Base-by-base conservation (phyloP, 2,797 vertebrate genomes). In the Neopelma chrysocephalum region DNA sequence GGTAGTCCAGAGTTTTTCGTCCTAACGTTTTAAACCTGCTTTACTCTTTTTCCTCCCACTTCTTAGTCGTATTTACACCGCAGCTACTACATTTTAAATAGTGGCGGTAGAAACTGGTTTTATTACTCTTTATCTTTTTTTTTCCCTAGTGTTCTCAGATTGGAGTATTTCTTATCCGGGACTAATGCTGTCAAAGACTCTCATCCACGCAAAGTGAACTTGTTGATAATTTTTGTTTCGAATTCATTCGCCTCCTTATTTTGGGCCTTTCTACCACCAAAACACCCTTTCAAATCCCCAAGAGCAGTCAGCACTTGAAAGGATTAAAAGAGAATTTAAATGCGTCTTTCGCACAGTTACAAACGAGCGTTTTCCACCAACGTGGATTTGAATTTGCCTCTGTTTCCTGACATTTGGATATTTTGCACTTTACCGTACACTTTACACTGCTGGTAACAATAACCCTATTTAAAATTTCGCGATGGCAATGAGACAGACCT, bases 401-500 rank as follows among this genome's bases (percentile, higher is more conserved):
- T 29, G 78, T 93, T 97, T 96, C 96, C 94, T 43, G 94, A 91
- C 93, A 51, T 97, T 95, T 94, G 87, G 90, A 25, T 3, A 42
- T 45, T 95, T 88, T 87, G 54, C 45, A 47, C 92, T 90, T 76
- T 95, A 34, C 82, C 90, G 90, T 51, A 71, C 62, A 11, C 90
- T 95, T 97, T 91, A 72, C 83, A n/a, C 96, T 8, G 53, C 94
- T 94, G 96, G 93, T 97, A 97, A 98, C 98, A 98, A 98, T 98
- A 98, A 97, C 93, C 97, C 96, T 69, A 73, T 93, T 97, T 87
- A 96, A 98, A 98, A 98, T 97, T 96, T 98, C 94, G 78, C 95
- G 87, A 98, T 98, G 98, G 98, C 98, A 97, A 98, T 98, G 98
- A 98, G 98, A 98, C 98, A 98, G 98, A 98, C 98, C 98, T 97